Conservation (phyloP, 2,113 vertebrate species). For the Hucho hucho region DNA sequence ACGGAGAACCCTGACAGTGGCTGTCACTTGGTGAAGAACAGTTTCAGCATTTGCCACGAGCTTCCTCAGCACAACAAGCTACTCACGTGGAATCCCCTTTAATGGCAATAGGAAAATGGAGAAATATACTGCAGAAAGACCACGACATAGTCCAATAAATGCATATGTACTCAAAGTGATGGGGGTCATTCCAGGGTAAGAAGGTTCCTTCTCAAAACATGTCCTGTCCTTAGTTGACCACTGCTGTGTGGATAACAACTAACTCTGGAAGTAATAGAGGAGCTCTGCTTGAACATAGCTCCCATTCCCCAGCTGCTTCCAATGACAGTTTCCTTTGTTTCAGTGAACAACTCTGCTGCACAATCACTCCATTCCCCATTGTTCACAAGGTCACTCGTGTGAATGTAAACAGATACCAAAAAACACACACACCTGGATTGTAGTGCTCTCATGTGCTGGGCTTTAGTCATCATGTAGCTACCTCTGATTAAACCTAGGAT, state of each 20-base stretch:
- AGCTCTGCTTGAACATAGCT: conserved; percentile 35
- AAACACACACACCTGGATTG: background rate
- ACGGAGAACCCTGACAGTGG: conserved; percentile 53
- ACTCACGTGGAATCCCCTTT: conserved; percentile 34
- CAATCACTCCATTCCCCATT: background rate
- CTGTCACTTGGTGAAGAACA: conserved; percentile 52
- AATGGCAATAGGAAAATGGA: conserved; percentile 8
- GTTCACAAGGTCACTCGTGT: background rate
- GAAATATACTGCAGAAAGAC: conserved; percentile 1
- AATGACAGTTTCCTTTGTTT: background rate
- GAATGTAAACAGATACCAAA: background rate
- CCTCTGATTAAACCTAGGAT: conserved; percentile 36
- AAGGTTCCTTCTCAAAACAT: conserved; percentile 49
- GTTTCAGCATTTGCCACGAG: conserved; percentile 57
- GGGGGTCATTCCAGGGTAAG: conserved; percentile 32
- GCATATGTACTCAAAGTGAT: background rate
- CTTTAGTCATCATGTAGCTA: conserved; percentile 12
- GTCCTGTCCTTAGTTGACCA: conserved; percentile 48
- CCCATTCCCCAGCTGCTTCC: background rate
- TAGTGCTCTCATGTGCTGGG: background rate
- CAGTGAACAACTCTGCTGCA: background rate
- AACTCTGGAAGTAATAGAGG: conserved; percentile 37
- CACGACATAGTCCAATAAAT: background rate
- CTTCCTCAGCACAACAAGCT: conserved; percentile 49
- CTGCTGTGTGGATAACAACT: conserved; percentile 40